Base-by-base conservation (phyloP, 2,888 invertebrate genomes). In the Cosmorhoe ocellata region DNA sequence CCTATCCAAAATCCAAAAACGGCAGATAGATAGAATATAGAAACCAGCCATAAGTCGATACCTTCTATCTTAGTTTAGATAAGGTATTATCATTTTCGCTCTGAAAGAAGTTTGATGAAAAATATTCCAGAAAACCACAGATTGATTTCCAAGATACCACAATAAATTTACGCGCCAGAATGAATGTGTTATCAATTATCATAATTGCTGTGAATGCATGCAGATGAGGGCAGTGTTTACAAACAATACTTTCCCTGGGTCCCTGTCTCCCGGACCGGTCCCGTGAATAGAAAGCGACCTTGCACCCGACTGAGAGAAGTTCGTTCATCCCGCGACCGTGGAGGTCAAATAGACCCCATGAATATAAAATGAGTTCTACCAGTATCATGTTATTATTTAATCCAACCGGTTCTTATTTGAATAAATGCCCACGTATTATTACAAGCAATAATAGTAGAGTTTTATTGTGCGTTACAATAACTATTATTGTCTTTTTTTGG, bases 241-340 rank as follows among this genome's bases (percentile, higher is more conserved):
- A 55, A 59, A 50, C 26, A 39, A 8, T n/a, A 54, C 69, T 68
- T 72, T 74, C 74, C 67, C 62, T 63, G 63, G 66, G 66, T 62
- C 47, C 51, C 30, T 41, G 37, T 50, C 46, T 53, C 52, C 61
- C 49, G 59, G 77, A 84, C 86, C 85, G 86, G 86, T 85, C 78
- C 68, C 58, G n/a, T 36, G 36, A 52, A 51, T 59, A 88, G 89
- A 88, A 89, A 89, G 88, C 63, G 84, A 81, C 87, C 86, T 87
- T 85, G 84, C 63, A 79, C 71, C 61, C 58, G 59, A 66, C 66
- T 64, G 66, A 71, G 63, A 71, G 69, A 68, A 77, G 84, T 81
- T 84, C 87, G 79, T 84, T 87, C 79, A 79, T 71, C 86, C 72
- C 79, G 46, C 58, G 56, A 68, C 63, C 59, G 61, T 57, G 45